Percentiles rank a stretch among this genome's conserved stretches.
phyloP scores from a whole-genome alignment of 2,113 vertebrate species.

The Nematolebias whitei region DNA sequence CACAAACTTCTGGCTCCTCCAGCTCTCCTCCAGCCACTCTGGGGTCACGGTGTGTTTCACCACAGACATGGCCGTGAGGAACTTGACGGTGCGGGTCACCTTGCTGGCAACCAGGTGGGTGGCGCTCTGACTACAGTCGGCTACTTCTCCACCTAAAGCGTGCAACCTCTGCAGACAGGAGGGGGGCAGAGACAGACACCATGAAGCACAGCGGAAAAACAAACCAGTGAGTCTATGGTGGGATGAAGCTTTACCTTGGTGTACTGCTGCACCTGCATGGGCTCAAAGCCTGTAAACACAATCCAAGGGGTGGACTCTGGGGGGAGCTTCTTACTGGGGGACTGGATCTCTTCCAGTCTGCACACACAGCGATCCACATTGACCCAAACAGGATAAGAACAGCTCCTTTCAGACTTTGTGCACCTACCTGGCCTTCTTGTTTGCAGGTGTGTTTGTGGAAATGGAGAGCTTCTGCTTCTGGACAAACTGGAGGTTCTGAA shows the following conservation, averaged over 20 bases:
- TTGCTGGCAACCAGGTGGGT: constrained; percentile 93
- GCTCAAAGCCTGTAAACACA: constrained; percentile 96
- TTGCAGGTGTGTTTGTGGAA: constrained; percentile 81
- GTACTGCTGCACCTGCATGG: constrained; percentile 89
- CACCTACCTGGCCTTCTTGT: constrained; percentile 90
- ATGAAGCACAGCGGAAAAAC: neutral
- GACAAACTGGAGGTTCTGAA: constrained; percentile 84
- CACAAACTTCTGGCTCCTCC: constrained; percentile 91
- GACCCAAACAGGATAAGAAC: neutral
- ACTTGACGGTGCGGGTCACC: constrained; percentile 95
- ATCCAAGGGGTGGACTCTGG: constrained; percentile 89
- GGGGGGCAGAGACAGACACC: neutral
- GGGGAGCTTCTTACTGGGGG: constrained; percentile 89
- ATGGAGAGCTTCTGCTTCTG: constrained; percentile 90
- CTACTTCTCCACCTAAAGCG: constrained; percentile 91
- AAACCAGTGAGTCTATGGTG: neutral
- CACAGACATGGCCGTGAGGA: constrained; percentile 93
- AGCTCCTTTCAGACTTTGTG: neutral
- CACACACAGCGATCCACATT: constrained; percentile 11
- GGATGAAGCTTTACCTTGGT: constrained; percentile 84
- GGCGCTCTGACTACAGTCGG: constrained; percentile 88
- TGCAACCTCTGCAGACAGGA: constrained; percentile 85
- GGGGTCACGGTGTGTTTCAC: constrained; percentile 93
- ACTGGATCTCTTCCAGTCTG: constrained; percentile 90
- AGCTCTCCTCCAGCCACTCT: constrained; percentile 96